Evolutionary conservation across 1,140 invertebrate genomes (phyloP).

Genomic region (Telenomus remus): DNA sequence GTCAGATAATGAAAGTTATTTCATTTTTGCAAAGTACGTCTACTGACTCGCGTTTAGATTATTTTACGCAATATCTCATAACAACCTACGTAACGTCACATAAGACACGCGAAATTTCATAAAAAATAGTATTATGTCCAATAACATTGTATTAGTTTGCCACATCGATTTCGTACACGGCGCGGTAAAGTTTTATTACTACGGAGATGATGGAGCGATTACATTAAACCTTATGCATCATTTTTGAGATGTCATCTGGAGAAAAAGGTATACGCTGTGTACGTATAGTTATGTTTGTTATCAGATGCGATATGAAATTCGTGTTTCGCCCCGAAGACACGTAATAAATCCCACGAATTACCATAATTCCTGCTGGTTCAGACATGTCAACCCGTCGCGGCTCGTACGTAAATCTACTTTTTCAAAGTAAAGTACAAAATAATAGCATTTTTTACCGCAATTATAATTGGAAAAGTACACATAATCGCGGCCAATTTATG

Average conservation of each 20-base stretch:
- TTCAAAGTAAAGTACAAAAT: conserved; percentile 20
- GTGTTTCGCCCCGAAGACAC: neutral
- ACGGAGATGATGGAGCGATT: too few relatives aligned
- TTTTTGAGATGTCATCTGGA: too few relatives aligned
- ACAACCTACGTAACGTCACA: conserved; percentile 20
- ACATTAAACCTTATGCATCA: too few relatives aligned
- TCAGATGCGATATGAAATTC: conserved; percentile 3
- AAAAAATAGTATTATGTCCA: conserved; percentile 17
- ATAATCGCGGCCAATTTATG: conserved; percentile 30
- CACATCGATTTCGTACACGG: conserved; percentile 15
- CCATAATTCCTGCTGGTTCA: conserved; percentile 15
- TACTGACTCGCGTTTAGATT: neutral
- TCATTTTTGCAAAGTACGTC: neutral
- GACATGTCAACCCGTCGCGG: conserved; percentile 19
- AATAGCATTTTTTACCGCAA: conserved; percentile 14
- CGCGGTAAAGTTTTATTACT: neutral
- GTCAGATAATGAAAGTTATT: too few relatives aligned
- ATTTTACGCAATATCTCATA: conserved; percentile 31
- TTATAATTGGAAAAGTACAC: conserved; percentile 38
- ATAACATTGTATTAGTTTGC: conserved; percentile 16
- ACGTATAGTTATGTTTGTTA: neutral
- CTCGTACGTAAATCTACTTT: conserved; percentile 21
- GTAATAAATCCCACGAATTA: conserved; percentile 3
- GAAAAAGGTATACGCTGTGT: too few relatives aligned
- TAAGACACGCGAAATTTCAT: conserved; percentile 20